phyloP scores from a whole-genome alignment of 2,113 vertebrate species.

The Steatornis caripensis region DNA sequence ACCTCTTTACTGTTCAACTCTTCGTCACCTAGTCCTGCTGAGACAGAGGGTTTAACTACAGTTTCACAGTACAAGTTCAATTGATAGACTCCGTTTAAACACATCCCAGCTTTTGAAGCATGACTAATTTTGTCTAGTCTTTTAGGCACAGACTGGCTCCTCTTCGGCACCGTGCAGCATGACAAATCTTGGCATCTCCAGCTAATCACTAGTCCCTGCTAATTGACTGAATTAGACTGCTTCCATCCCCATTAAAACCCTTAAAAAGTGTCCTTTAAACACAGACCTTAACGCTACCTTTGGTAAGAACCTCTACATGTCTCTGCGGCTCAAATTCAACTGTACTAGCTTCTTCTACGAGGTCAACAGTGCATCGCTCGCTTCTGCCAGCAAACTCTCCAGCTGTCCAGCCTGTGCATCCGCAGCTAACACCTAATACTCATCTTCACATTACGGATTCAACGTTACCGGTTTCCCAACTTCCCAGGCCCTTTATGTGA shows the following conservation, averaged over 20 bases:
- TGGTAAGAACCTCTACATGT: background rate
- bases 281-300: background rate
- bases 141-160: background rate
- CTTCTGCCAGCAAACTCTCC: background rate
- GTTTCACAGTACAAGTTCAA: background rate
- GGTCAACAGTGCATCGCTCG: accelerated
- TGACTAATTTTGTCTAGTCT: background rate
- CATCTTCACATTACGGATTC: background rate
- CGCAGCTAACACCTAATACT: background rate
- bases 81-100: background rate
- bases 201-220: background rate
- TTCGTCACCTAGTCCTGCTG: background rate
- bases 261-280: background rate
- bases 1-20: background rate
- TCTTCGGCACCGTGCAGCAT: accelerated
- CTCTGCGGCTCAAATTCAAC: background rate
- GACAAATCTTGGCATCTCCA: background rate
- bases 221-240: background rate
- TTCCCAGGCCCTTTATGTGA: background rate
- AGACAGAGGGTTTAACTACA: background rate
- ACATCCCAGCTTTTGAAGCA: background rate
- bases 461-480: background rate
- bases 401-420: background rate
- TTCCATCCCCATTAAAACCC: background rate
- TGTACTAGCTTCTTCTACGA: background rate